phyloP scores from a whole-genome alignment of 2,888 invertebrate genomes.

The Philaethria dido region DNA sequence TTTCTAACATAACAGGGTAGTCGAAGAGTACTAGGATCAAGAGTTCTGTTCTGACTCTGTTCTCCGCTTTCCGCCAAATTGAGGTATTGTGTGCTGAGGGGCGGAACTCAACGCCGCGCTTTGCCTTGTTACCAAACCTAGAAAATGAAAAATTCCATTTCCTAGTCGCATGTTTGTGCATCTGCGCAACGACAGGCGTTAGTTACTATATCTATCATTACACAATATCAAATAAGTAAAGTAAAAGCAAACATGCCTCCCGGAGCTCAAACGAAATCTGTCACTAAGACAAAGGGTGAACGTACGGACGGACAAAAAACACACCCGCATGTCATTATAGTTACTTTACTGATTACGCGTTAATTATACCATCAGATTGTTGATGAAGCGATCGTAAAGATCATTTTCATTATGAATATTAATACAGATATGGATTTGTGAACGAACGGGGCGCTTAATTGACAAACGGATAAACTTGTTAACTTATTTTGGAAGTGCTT shows the following conservation, averaged over 20 bases:
- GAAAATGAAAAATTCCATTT: too few species aligned
- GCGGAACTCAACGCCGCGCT: too few species aligned
- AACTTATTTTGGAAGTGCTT: not conserved
- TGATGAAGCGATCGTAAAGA: slow-evolving; percentile 66
- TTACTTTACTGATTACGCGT: slow-evolving; percentile 77
- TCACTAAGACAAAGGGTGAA: slow-evolving; percentile 65
- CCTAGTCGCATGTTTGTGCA: too few species aligned
- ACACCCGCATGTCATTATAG: slow-evolving; percentile 80
- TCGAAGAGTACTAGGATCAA: too few species aligned
- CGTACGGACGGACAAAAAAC: slow-evolving; percentile 59
- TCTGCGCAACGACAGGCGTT: too few species aligned
- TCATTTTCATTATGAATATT: slow-evolving; percentile 49
- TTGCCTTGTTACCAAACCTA: too few species aligned
- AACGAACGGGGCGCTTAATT: slow-evolving; percentile 25
- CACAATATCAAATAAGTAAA: slow-evolving; percentile 29
- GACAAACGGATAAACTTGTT: slow-evolving; percentile 16
- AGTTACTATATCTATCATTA: not conserved
- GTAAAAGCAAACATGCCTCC: slow-evolving; percentile 36
- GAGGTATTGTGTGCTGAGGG: too few species aligned
- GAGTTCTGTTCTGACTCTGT: too few species aligned
- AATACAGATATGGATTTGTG: slow-evolving; percentile 45
- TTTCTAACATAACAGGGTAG: too few species aligned
- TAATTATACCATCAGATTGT: slow-evolving; percentile 80
- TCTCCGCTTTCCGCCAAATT: too few species aligned
- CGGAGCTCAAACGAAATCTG: slow-evolving; percentile 43